A percentile compares a stretch with the other conserved stretches of the same genome.
Conservation (phyloP, 2,797 vertebrate genomes). For the Huso huso region DNA sequence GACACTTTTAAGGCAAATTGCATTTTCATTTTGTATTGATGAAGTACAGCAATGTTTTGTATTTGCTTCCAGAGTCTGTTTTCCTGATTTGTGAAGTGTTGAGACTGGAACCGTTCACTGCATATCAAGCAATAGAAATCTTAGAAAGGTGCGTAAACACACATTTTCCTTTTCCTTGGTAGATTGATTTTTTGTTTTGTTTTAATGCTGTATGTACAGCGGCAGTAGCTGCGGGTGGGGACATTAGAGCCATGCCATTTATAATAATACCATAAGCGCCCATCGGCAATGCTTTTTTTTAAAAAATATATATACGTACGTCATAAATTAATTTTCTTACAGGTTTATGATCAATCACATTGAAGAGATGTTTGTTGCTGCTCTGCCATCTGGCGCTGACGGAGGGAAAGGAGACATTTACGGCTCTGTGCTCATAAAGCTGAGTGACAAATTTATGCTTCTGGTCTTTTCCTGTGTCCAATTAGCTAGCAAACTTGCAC, state of each 20-base stretch:
- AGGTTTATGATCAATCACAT: constrained; percentile 82
- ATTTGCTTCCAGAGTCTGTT: constrained; percentile 60
- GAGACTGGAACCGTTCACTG: constrained; percentile 60
- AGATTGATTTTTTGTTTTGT: too few relatives aligned
- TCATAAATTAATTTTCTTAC: constrained; percentile 10
- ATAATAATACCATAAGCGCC: not conserved
- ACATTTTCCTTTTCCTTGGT: not conserved
- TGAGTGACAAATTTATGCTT: constrained; percentile 60
- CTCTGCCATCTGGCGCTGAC: constrained; percentile 13
- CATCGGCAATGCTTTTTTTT: not conserved
- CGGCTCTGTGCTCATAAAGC: constrained; percentile 47
- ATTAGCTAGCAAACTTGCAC: constrained; percentile 85
- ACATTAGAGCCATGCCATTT: not conserved
- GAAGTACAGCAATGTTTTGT: too few relatives aligned
- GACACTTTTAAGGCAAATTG: constrained; percentile 5
- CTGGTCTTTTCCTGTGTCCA: constrained; percentile 77
- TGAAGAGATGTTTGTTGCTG: constrained; percentile 42
- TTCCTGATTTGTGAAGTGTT: constrained; percentile 74
- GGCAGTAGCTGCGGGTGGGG: not conserved
- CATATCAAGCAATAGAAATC: constrained; percentile 81
- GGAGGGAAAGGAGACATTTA: constrained; percentile 31
- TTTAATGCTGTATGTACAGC: not conserved
- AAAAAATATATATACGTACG: not conserved
- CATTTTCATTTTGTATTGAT: constrained; percentile 15
- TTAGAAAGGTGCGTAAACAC: constrained; percentile 68